These are phyloP conservation scores for Octodon degus DNA, from an alignment of 2,113 vertebrate species.

Conservation along the genomic window DNA sequence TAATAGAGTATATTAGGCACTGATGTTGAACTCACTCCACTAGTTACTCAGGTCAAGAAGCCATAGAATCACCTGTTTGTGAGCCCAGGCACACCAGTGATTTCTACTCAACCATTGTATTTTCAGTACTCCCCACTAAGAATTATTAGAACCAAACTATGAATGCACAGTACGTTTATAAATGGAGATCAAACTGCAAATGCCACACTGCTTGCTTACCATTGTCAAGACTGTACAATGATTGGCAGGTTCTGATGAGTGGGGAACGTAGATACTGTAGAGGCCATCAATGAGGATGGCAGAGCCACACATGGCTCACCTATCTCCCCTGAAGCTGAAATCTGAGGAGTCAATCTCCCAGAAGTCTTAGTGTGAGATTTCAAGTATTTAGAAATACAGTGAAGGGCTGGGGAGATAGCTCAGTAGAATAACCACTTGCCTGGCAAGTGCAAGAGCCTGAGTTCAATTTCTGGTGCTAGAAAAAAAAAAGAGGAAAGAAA, in stretches of 20 bases:
- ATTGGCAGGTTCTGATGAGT: not conserved
- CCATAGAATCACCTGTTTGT: not conserved
- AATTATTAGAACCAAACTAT: conserved; percentile 17
- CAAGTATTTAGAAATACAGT: not conserved
- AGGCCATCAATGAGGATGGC: not conserved
- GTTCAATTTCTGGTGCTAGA: no score
- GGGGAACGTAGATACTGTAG: not conserved
- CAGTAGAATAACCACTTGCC: no score
- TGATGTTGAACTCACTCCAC: conserved; percentile 36
- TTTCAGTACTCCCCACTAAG: conserved; percentile 30
- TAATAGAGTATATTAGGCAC: conserved; percentile 27
- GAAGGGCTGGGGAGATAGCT: no score
- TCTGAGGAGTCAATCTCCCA: not conserved
- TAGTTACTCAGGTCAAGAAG: not conserved
- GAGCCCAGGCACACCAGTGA: not conserved
- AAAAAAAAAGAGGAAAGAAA: no score
- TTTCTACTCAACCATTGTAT: not conserved
- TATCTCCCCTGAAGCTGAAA: not conserved
- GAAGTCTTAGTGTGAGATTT: not conserved
- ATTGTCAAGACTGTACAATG: not conserved
- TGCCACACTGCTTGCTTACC: not conserved
- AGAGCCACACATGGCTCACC: not conserved
- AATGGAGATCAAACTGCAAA: not conserved
- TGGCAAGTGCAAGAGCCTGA: no score
- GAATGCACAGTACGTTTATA: not conserved